phyloP scores from a whole-genome alignment of 2,113 vertebrate genomes.

The Dipodomys ordii region DNA sequence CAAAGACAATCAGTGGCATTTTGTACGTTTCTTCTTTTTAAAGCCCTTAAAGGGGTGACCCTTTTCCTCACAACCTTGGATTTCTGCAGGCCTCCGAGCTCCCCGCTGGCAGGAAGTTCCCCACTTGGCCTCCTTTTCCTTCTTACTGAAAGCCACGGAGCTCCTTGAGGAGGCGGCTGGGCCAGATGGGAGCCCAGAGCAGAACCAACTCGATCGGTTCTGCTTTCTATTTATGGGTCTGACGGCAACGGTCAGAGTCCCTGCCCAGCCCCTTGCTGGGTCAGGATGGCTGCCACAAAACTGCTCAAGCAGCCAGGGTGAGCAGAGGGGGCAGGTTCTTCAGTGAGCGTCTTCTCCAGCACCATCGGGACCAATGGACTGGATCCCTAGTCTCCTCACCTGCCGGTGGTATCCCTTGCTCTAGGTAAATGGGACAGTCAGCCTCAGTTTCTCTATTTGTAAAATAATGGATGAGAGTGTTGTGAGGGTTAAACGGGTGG shows the following conservation, averaged over 20 bases:
- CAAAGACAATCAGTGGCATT: neutral
- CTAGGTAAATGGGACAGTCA: neutral
- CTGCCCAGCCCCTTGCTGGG: neutral
- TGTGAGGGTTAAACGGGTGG: neutral
- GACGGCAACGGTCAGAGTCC: neutral
- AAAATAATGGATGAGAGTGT: neutral
- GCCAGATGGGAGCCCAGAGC: neutral
- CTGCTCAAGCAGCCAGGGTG: neutral
- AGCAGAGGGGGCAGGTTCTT: rapidly evolving
- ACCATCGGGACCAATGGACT: no score
- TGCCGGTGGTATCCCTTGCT: neutral
- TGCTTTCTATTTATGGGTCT: conserved; percentile 61
- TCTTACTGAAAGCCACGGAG: neutral
- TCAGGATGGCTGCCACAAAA: neutral
- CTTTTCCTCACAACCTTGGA: rapidly evolving
- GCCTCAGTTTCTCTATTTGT: neutral
- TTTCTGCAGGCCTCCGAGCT: neutral
- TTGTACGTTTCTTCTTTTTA: neutral
- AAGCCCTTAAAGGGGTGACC: neutral
- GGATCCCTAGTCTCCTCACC: neutral
- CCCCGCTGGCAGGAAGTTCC: neutral
- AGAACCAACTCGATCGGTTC: conserved; percentile 42
- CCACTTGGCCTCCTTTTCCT: neutral
- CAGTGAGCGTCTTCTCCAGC: rapidly evolving
- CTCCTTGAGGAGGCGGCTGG: neutral